Evolutionary conservation across 2,113 vertebrate species (phyloP).

Genomic region (Notothenia rossii): DNA sequence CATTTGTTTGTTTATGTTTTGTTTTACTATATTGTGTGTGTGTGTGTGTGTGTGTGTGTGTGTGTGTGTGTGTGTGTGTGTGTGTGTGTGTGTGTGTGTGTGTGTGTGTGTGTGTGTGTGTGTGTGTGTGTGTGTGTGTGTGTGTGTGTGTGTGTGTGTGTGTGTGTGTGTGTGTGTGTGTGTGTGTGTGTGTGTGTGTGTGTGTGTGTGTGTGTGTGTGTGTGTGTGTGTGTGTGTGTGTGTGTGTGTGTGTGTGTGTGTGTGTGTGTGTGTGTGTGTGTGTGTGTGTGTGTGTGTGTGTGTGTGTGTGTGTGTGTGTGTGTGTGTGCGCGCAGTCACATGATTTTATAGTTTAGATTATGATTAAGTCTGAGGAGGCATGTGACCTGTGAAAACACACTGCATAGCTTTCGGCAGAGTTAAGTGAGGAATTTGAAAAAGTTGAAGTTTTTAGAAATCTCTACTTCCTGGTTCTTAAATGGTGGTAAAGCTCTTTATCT

Average conservation of each 20-base stretch:
- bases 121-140: not conserved
- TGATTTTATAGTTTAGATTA: conserved; percentile 56
- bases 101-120: not conserved
- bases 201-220: not conserved
- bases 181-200: not conserved
- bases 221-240: not conserved
- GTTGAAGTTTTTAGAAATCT: not conserved
- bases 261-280: not conserved
- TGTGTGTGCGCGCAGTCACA: conserved; percentile 45
- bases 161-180: not conserved
- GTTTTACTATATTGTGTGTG: not conserved
- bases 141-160: not conserved
- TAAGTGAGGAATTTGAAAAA: not conserved
- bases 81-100: not conserved
- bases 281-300: not conserved
- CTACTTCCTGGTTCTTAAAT: not conserved
- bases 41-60: not conserved
- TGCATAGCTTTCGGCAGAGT: not conserved
- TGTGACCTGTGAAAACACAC: conserved; percentile 48
- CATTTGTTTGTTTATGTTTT: not conserved
- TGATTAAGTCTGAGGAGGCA: conserved; percentile 46
- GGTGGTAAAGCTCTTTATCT: conserved; percentile 1
- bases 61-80: not conserved
- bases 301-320: no score
- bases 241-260: not conserved